Evolutionary conservation across 2,888 invertebrate genomes (phyloP).

Genomic region (Leptopilina drosophilae): DNA sequence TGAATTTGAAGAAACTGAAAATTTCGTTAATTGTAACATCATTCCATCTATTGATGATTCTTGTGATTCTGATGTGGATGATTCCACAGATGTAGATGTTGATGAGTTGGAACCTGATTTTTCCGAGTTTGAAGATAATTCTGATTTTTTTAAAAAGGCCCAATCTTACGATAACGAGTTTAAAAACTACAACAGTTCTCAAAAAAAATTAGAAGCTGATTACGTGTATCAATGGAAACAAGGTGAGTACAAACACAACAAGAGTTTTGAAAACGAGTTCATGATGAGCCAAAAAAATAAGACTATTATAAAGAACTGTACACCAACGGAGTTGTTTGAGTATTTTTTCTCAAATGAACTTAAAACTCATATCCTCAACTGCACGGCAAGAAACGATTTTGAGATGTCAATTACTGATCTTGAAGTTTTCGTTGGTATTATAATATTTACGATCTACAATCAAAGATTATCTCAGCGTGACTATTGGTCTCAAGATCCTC

Average conservation of each 20-base stretch:
- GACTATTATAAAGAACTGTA: background rate
- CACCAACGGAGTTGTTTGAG: slow-evolving; percentile 39
- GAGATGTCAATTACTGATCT: slow-evolving; percentile 1
- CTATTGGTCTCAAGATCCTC: background rate
- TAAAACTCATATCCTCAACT: slow-evolving; percentile 38
- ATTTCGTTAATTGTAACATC: too few relatives aligned
- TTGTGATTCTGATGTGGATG: too few relatives aligned
- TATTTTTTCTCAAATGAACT: slow-evolving; percentile 33
- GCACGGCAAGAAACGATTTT: slow-evolving; percentile 20
- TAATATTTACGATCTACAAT: slow-evolving; percentile 26
- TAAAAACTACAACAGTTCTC: background rate
- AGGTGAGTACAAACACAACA: too few relatives aligned
- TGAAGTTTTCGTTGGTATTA: slow-evolving; percentile 40
- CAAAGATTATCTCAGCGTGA: background rate
- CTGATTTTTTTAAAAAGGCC: background rate
- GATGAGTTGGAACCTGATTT: background rate
- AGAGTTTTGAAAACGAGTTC: too few relatives aligned
- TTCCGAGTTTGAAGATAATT: background rate
- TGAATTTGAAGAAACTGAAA: too few relatives aligned
- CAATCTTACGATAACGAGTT: slow-evolving; percentile 4
- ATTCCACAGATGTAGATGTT: background rate
- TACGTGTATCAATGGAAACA: background rate
- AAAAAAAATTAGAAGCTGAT: too few relatives aligned
- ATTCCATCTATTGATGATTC: too few relatives aligned
- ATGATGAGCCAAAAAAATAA: too few relatives aligned